Percentiles rank a stretch among this genome's conserved stretches.
Evolutionary conservation across 1,140 invertebrate species (phyloP).

Genomic region (Pseudomyrmex gracilis): DNA sequence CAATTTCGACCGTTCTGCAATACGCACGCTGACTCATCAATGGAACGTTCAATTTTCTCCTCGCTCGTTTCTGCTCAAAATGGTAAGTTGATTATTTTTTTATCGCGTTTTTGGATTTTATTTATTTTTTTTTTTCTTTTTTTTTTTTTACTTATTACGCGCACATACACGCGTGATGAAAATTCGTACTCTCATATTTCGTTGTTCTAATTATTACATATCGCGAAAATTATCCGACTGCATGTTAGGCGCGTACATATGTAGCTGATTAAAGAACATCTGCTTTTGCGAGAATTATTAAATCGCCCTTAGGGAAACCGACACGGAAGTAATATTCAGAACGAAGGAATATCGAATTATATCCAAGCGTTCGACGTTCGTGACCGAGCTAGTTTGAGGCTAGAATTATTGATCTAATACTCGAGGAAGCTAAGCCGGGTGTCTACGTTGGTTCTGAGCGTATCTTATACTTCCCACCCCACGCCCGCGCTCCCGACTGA

Average conservation of each 20-base stretch:
- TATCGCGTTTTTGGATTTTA: not conserved
- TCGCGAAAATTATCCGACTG: not conserved
- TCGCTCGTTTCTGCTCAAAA: not conserved
- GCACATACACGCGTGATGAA: not conserved
- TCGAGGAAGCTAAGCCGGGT: constrained; percentile 83
- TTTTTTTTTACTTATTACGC: not conserved
- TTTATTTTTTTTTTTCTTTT: not conserved
- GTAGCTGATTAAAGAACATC: constrained; percentile 37
- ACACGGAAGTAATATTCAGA: constrained; percentile 57
- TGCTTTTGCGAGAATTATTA: constrained; percentile 61
- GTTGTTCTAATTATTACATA: not conserved
- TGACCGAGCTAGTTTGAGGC: constrained; percentile 79
- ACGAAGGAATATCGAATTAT: constrained; percentile 76
- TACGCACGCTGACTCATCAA: constrained; percentile 1
- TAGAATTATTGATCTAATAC: constrained; percentile 86
- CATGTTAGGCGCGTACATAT: not conserved
- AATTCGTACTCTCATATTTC: not conserved
- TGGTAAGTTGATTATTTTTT: constrained; percentile 30
- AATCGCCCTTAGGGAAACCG: constrained; percentile 32
- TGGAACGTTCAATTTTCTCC: constrained; percentile 6
- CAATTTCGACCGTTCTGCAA: constrained; percentile 1
- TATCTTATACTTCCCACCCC: constrained; percentile 81
- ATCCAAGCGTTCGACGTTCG: constrained; percentile 70
- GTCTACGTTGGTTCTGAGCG: constrained; percentile 80
- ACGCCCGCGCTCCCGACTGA: constrained; percentile 79